Conservation (phyloP, 2,797 vertebrate genomes). For the Cottoperca gobio region DNA sequence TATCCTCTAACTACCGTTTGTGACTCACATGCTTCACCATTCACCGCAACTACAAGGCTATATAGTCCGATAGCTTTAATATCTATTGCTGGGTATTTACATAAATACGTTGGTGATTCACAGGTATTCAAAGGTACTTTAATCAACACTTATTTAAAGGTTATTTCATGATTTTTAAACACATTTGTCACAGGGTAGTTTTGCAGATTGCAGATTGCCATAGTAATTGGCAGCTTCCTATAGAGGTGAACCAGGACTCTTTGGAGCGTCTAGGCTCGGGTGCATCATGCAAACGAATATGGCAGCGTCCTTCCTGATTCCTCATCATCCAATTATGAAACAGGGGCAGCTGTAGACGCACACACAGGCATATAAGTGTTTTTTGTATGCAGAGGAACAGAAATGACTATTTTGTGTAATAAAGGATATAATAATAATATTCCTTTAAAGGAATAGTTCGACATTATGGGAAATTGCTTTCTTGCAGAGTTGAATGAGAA, state of each 20-base stretch:
- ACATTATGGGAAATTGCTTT: not conserved
- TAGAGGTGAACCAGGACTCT: slow-evolving; percentile 24
- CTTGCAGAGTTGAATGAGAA: not conserved
- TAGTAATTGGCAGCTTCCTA: slow-evolving; percentile 10
- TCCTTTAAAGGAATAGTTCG: not conserved
- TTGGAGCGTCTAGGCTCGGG: not conserved
- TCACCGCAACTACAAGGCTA: slow-evolving; percentile 4
- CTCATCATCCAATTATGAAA: slow-evolving; percentile 64
- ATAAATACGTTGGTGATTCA: slow-evolving; percentile 21
- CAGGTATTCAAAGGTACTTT: slow-evolving; percentile 24
- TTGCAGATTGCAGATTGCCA: not conserved
- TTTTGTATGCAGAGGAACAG: not conserved
- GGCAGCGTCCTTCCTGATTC: slow-evolving; percentile 61
- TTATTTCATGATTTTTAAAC: slow-evolving; percentile 31
- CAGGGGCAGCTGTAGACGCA: not conserved
- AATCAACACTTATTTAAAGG: slow-evolving; percentile 29
- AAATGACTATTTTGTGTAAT: slow-evolving; percentile 4
- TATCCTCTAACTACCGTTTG: slow-evolving; percentile 39
- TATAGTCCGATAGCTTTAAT: not conserved
- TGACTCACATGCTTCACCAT: slow-evolving; percentile 29
- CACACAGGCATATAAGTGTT: not conserved
- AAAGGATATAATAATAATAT: too few species aligned
- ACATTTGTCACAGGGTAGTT: slow-evolving; percentile 28
- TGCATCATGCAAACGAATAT: slow-evolving; percentile 44
- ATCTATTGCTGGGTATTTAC: slow-evolving; percentile 29